A percentile compares a stretch with the other conserved stretches of the same genome.
These are phyloP conservation scores for Mimas tiliae DNA, from an alignment of 2,888 invertebrate genomes.

Conservation along the genomic window DNA sequence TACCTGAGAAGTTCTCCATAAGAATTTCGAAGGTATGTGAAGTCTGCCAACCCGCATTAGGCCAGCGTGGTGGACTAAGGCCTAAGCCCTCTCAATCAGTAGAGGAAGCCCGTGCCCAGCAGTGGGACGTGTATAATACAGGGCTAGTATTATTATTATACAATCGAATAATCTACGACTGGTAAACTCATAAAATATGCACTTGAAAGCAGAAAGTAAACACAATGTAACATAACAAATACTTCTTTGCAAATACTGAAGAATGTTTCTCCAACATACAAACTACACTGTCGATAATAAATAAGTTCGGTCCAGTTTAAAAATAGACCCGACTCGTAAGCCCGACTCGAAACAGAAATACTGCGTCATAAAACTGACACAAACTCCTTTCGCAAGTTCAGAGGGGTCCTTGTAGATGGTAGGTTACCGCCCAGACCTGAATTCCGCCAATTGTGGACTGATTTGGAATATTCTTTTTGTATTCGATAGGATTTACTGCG, in stretches of 20 bases:
- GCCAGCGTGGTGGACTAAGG: no score
- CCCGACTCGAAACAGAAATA: slow-evolving; percentile 15
- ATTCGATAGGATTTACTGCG: no score
- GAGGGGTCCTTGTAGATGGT: not conserved
- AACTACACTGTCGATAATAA: slow-evolving; percentile 4
- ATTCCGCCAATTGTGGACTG: no score
- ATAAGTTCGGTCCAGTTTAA: slow-evolving; percentile 11
- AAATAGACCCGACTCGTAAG: slow-evolving; percentile 15
- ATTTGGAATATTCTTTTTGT: no score
- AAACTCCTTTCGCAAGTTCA: slow-evolving; percentile 6
- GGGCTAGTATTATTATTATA: no score
- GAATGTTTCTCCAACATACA: slow-evolving; percentile 5
- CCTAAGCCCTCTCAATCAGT: no score
- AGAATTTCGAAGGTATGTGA: no score
- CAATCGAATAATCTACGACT: not conserved
- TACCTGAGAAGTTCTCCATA: no score
- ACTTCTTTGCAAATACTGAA: not conserved
- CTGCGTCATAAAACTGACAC: slow-evolving; percentile 24
- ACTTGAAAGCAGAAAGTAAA: slow-evolving; percentile 1
- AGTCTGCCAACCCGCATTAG: no score
- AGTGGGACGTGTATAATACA: no score
- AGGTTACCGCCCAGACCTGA: no score
- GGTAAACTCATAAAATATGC: not conserved
- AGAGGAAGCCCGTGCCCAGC: no score
- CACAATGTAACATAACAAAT: slow-evolving; percentile 4